phyloP scores from a whole-genome alignment of 2,797 vertebrate species.

The Enteromius radiatus region DNA sequence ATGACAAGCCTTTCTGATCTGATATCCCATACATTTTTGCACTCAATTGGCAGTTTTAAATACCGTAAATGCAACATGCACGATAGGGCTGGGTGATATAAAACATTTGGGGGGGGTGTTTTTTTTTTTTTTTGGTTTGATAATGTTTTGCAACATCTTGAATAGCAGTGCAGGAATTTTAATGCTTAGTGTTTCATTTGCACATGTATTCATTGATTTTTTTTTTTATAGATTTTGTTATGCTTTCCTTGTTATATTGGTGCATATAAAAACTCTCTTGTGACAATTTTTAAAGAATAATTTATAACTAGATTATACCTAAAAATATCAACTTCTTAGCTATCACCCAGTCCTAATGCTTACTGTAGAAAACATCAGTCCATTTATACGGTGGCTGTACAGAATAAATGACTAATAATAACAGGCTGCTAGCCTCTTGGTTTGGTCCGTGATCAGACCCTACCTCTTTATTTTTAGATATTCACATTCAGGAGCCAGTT shows the following conservation, averaged over 20 bases:
- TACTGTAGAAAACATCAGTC: neutral
- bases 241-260: too few relatives aligned
- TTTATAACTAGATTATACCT: too few relatives aligned
- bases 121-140: neutral
- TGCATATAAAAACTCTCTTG: neutral
- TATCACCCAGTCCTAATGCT: neutral
- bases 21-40: neutral
- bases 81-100: neutral
- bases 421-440: neutral
- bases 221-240: too few relatives aligned
- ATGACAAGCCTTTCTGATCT: slow-evolving; percentile 1
- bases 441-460: neutral
- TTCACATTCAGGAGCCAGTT: neutral
- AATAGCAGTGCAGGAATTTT: neutral
- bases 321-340: too few relatives aligned
- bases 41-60: slow-evolving; percentile 9
- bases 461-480: neutral
- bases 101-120: neutral
- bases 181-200: neutral
- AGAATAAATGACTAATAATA: neutral
- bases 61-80: neutral
- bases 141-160: neutral
- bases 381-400: neutral
- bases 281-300: neutral
- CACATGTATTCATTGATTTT: neutral